These are phyloP conservation scores for Dasypogon diadema DNA, from an alignment of 2,888 invertebrate species.

Conservation along the genomic window DNA sequence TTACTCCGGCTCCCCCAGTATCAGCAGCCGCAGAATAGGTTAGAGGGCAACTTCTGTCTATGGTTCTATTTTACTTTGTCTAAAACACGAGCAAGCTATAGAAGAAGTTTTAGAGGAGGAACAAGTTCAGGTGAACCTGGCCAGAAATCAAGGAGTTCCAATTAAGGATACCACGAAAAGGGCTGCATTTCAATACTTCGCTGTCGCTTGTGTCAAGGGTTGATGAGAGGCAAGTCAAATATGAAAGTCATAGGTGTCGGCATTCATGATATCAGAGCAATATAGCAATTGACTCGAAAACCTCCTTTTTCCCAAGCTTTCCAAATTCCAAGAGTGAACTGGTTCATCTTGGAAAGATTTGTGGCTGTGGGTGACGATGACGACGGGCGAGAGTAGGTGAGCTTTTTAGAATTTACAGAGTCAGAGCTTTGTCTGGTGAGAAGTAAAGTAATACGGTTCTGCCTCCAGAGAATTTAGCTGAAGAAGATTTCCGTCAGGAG, in stretches of 20 bases:
- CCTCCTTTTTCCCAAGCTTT: not conserved
- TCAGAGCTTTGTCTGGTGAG: not conserved
- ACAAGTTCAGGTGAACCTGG: no score
- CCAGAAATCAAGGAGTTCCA: no score
- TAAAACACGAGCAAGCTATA: no score
- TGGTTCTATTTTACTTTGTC: not conserved
- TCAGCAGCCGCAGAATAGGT: not conserved
- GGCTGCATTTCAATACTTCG: no score
- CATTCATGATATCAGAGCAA: not conserved
- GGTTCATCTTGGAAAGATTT: not conserved
- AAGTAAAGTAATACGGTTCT: not conserved
- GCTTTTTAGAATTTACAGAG: not conserved
- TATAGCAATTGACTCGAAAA: not conserved
- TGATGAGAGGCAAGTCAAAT: not conserved
- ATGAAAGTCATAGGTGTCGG: not conserved
- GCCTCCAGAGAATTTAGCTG: not conserved
- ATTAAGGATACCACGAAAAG: no score
- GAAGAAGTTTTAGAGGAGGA: no score
- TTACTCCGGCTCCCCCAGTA: not conserved
- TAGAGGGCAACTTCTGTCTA: not conserved
- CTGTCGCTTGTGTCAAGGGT: no score
- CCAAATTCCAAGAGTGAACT: not conserved
- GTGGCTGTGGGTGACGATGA: no score
- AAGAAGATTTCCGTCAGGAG: slow-evolving; percentile 1
- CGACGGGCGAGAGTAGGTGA: not conserved